Evolutionary conservation across 2,113 vertebrate species (phyloP).

Genomic region (Aegotheles bennettii): DNA sequence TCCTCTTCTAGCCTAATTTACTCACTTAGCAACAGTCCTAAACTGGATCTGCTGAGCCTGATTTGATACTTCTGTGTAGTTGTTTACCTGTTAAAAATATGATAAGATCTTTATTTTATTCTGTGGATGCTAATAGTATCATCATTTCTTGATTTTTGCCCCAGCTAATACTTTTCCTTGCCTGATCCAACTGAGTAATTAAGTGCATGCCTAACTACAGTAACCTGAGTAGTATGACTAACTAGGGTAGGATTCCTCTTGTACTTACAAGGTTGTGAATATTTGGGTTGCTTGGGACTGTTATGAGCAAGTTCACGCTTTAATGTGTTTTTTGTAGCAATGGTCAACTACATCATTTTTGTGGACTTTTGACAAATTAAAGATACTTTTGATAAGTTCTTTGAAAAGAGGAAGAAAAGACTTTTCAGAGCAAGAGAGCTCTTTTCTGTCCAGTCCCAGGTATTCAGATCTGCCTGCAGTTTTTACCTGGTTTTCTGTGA

Average conservation of each 20-base stretch:
- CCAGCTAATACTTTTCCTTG: neutral
- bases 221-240: neutral
- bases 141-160: neutral
- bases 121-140: neutral
- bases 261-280: neutral
- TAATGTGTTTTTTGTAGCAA: neutral
- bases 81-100: neutral
- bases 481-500: neutral
- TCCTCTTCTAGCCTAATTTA: neutral
- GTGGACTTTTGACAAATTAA: neutral
- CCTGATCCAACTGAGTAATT: neutral
- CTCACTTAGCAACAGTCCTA: constrained; percentile 35
- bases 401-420: neutral
- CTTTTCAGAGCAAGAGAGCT: neutral
- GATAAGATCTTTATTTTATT: neutral
- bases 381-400: neutral
- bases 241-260: neutral
- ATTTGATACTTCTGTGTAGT: neutral
- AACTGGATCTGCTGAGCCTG: neutral
- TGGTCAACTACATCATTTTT: neutral
- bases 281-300: neutral
- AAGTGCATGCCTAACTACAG: neutral
- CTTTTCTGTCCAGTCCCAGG: neutral
- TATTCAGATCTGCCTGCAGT: neutral
- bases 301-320: neutral